Evolutionary conservation across 2,797 vertebrate species (phyloP).

Genomic region (Spinibarbus caldwelli): DNA sequence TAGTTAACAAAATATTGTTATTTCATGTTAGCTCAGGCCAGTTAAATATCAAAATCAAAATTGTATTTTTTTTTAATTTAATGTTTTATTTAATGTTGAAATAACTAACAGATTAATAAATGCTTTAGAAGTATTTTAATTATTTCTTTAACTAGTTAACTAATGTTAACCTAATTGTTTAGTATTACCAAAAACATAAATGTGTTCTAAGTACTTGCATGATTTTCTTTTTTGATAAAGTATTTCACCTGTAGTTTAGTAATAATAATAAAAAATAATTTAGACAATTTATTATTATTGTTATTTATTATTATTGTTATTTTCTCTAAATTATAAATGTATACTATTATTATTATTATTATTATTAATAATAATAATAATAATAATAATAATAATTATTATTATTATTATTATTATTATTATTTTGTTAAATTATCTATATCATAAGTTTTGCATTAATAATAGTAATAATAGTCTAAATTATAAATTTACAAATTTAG

Average conservation of each 20-base stretch:
- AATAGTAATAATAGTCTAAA: no score
- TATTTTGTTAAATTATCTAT: neutral
- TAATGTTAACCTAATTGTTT: neutral
- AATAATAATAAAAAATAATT: no score
- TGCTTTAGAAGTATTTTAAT: neutral
- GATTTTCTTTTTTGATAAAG: neutral
- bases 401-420: no score
- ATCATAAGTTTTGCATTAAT: no score
- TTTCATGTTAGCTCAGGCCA: neutral
- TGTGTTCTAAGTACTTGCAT: neutral
- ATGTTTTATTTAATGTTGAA: neutral
- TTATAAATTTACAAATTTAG: neutral
- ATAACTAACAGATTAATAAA: neutral
- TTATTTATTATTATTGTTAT: no score
- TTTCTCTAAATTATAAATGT: no score
- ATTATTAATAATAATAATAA: no score
- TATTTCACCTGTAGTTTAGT: neutral
- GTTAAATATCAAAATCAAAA: neutral
- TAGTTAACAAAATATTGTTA: neutral
- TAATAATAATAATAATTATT: no score
- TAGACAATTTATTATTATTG: no score
- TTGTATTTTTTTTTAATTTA: neutral
- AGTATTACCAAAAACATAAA: neutral
- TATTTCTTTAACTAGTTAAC: neutral
- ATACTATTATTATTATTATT: no score